A percentile compares a stretch with the other conserved stretches of the same genome.
Conservation (phyloP, 2,797 vertebrate genomes). For the Enteromius anoplus region DNA sequence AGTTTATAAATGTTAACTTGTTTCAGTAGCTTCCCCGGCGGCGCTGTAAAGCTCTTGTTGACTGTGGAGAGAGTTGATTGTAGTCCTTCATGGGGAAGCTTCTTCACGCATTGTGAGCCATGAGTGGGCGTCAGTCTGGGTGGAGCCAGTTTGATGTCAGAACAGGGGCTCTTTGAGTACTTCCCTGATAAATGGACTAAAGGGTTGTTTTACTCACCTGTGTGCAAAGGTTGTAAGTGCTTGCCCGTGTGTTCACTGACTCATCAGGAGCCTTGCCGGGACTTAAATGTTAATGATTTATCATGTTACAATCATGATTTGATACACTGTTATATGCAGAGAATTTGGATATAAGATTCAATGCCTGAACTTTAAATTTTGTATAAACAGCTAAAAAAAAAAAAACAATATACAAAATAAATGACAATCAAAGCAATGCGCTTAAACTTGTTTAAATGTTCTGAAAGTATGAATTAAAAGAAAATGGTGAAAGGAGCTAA, state of each 20-base stretch:
- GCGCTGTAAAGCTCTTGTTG: slow-evolving; percentile 35
- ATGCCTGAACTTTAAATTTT: slow-evolving; percentile 5
- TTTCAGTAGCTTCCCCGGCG: slow-evolving; percentile 15
- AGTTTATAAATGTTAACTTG: slow-evolving; percentile 15
- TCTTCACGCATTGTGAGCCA: slow-evolving; percentile 72
- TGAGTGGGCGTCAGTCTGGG: slow-evolving; percentile 62
- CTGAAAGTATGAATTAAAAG: background rate
- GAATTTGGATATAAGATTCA: background rate
- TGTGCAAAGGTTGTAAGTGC: slow-evolving; percentile 44
- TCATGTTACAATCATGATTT: slow-evolving; percentile 17
- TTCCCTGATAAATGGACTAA: slow-evolving; percentile 67
- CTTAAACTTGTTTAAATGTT: background rate
- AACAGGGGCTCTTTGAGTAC: slow-evolving; percentile 70
- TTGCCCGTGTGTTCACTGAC: slow-evolving; percentile 19
- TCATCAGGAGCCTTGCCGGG: slow-evolving; percentile 21
- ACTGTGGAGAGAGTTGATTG: slow-evolving; percentile 58
- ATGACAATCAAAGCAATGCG: background rate
- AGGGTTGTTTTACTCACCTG: slow-evolving; percentile 65
- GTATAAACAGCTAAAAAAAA: background rate
- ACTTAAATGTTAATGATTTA: slow-evolving; percentile 39
- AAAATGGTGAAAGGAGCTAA: background rate
- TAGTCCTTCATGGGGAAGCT: slow-evolving; percentile 72
- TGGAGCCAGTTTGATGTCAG: slow-evolving; percentile 77
- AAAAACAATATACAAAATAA: background rate
- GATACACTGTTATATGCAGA: background rate